Evolutionary conservation across 1,140 invertebrate genomes (phyloP).

Genomic region (Babylonia areolata): DNA sequence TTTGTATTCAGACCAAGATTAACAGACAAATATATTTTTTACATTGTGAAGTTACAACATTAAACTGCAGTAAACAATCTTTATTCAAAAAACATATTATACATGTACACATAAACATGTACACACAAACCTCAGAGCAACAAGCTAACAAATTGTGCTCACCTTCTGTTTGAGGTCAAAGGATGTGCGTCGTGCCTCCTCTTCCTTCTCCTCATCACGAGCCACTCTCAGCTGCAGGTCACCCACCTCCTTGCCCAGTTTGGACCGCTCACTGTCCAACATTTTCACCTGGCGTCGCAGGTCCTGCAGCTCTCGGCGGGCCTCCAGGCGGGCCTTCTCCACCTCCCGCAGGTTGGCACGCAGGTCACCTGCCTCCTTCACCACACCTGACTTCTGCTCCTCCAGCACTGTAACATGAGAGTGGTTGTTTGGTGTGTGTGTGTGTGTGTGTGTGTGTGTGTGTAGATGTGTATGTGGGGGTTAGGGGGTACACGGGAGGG

Average conservation of each 20-base stretch:
- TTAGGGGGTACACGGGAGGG: too few species aligned
- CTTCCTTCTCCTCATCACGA: conserved; percentile 85
- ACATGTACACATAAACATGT: too few species aligned
- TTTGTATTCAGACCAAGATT: too few species aligned
- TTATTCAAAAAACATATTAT: too few species aligned
- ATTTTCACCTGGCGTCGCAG: conserved; percentile 74
- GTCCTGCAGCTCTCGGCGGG: conserved; percentile 75
- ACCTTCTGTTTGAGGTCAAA: conserved; percentile 76
- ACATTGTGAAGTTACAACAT: too few species aligned
- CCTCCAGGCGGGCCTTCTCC: conserved; percentile 81
- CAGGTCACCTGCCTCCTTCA: conserved; percentile 81
- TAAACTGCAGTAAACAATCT: too few species aligned
- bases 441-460: conserved; percentile 69
- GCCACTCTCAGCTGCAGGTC: conserved; percentile 87
- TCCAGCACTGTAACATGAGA: conserved; percentile 80
- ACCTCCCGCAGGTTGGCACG: conserved; percentile 87
- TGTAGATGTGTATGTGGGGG: background rate
- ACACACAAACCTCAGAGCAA: too few species aligned
- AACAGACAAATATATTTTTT: too few species aligned
- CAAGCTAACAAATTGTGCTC: too few species aligned
- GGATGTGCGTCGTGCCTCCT: conserved; percentile 80
- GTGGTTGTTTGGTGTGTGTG: background rate
- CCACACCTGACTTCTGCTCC: conserved; percentile 84
- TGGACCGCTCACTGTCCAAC: conserved; percentile 74
- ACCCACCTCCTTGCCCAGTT: conserved; percentile 81